Percentiles rank a stretch among this genome's conserved stretches.
These are phyloP conservation scores for Hyla sarda DNA, from an alignment of 2,113 vertebrate species.

Conservation along the genomic window DNA sequence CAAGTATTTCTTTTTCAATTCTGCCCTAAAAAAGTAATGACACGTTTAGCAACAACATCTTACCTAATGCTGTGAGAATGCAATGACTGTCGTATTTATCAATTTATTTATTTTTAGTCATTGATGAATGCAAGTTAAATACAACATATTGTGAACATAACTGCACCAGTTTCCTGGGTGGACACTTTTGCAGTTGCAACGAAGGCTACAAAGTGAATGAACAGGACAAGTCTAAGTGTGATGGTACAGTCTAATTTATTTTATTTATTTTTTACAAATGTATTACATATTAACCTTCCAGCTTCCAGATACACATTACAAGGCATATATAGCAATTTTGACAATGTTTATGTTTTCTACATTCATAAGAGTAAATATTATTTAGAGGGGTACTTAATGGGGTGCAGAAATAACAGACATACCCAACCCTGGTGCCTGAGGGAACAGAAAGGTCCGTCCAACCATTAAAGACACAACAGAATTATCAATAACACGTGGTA, in stretches of 20 bases:
- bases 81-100: neutral
- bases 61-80: neutral
- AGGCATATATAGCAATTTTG: neutral
- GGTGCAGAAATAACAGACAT: no score
- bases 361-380: no score
- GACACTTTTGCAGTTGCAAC: conserved; percentile 41
- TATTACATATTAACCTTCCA: neutral
- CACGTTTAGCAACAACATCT: neutral
- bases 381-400: no score
- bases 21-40: neutral
- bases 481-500: no score
- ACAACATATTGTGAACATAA: conserved; percentile 16
- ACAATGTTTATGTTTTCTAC: no score
- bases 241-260: conserved; percentile 20
- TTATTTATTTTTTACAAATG: neutral
- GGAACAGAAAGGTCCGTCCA: no score
- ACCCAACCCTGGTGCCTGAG: no score
- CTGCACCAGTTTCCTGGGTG: neutral
- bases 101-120: conserved; percentile 2
- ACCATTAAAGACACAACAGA: no score
- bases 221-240: conserved; percentile 37
- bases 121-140: conserved; percentile 22
- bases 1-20: neutral
- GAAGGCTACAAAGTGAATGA: conserved; percentile 33
- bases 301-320: neutral